A percentile compares a stretch with the other conserved stretches of the same genome.
Conservation (phyloP, 2,888 invertebrate genomes). For the Trichogramma evanescens region DNA sequence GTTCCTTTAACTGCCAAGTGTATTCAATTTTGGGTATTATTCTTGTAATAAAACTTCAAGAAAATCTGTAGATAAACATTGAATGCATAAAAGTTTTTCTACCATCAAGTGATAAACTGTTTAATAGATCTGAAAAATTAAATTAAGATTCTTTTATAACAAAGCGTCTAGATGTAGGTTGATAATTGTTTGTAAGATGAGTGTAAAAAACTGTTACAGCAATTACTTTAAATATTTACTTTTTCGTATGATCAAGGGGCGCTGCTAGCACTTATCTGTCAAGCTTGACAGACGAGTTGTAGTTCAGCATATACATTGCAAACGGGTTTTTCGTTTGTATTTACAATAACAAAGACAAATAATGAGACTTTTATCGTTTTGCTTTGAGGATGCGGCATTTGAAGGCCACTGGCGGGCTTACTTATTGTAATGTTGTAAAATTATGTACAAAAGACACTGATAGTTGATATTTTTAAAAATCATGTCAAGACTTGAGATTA, state of each 20-base stretch:
- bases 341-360: constrained; percentile 20
- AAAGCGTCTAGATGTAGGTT: constrained; percentile 12
- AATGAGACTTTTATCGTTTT: constrained; percentile 21
- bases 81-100: constrained; percentile 13
- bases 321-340: constrained; percentile 3
- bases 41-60: background rate
- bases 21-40: constrained; percentile 12
- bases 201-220: constrained; percentile 6
- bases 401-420: constrained; percentile 24
- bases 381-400: constrained; percentile 20
- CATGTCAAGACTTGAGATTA: constrained; percentile 10
- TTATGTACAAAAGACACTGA: constrained; percentile 28
- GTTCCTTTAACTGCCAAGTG: constrained; percentile 18
- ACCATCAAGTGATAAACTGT: constrained; percentile 13
- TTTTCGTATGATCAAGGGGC: too few relatives aligned
- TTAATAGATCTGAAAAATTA: constrained; percentile 13
- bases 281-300: too few relatives aligned
- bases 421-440: constrained; percentile 30
- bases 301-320: background rate
- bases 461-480: constrained; percentile 21
- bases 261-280: too few relatives aligned
- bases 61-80: constrained; percentile 10
- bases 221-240: constrained; percentile 6
- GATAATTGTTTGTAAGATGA: constrained; percentile 6
- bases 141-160: constrained; percentile 16